Conservation (phyloP, 2,113 vertebrate species). For the Amphiprion ocellaris region DNA sequence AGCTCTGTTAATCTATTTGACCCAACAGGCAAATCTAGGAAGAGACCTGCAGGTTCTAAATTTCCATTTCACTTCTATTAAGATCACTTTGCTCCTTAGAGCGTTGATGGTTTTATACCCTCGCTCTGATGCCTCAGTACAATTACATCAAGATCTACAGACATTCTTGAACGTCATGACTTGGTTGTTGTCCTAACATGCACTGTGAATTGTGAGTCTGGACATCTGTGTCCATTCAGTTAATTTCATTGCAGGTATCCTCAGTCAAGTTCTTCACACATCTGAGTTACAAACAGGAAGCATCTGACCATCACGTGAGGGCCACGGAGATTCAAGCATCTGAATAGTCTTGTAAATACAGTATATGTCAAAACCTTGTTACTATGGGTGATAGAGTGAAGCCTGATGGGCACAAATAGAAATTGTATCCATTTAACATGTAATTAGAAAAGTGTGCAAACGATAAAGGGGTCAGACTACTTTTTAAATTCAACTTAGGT, state of each 20-base stretch:
- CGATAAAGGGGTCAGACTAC: background rate
- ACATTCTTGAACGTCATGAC: background rate
- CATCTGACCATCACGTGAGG: too few species aligned
- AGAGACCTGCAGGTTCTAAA: background rate
- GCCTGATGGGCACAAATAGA: too few species aligned
- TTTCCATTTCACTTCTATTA: background rate
- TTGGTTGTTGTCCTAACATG: background rate
- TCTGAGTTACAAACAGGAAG: too few species aligned
- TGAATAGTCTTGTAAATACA: too few species aligned
- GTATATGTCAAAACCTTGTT: too few species aligned
- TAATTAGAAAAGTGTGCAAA: background rate
- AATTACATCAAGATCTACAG: background rate
- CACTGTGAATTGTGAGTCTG: background rate
- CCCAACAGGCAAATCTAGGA: background rate
- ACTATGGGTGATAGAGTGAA: too few species aligned
- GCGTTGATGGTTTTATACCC: background rate
- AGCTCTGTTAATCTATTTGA: background rate
- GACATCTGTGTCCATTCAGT: too few species aligned
- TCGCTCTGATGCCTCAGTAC: background rate
- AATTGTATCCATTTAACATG: too few species aligned
- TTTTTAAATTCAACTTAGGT: background rate
- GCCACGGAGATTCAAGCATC: too few species aligned
- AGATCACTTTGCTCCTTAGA: background rate
- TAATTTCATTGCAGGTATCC: too few species aligned
- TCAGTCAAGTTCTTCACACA: too few species aligned